Conservation (phyloP, 2,888 invertebrate genomes). For the Iphiclides podalirius region DNA sequence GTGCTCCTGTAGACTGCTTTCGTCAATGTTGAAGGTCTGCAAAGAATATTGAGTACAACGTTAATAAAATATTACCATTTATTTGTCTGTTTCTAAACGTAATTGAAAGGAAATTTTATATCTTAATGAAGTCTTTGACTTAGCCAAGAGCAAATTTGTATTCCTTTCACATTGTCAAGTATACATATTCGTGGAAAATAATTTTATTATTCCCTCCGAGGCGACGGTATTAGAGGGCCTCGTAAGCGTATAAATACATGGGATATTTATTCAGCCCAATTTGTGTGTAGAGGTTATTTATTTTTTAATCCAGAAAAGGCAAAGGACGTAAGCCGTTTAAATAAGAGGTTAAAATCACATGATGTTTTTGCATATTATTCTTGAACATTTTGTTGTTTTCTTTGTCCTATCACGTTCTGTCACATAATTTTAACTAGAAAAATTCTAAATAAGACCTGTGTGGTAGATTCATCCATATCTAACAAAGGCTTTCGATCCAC, state of each 20-base stretch:
- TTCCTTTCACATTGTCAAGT: conserved; percentile 15
- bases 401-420: too few species aligned
- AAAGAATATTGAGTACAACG: conserved; percentile 34
- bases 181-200: conserved; percentile 37
- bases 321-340: conserved; percentile 7
- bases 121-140: conserved; percentile 5
- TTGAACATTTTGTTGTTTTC: neutral
- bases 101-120: conserved; percentile 20
- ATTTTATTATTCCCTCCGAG: conserved; percentile 38
- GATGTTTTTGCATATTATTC: neutral
- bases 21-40: conserved; percentile 35
- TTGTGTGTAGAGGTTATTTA: conserved; percentile 23
- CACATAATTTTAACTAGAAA: too few species aligned
- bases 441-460: too few species aligned
- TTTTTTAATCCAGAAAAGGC: conserved; percentile 18
- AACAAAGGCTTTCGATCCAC: too few species aligned
- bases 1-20: conserved; percentile 28
- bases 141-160: conserved; percentile 6
- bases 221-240: conserved; percentile 11
- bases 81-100: conserved; percentile 7
- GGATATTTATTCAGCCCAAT: conserved; percentile 29
- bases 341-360: conserved; percentile 6
- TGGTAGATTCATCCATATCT: too few species aligned
- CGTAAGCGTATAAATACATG: conserved; percentile 25
- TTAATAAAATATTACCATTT: conserved; percentile 17